Base-by-base conservation (phyloP, 2,113 vertebrate genomes). In the Nothocercus julius region DNA sequence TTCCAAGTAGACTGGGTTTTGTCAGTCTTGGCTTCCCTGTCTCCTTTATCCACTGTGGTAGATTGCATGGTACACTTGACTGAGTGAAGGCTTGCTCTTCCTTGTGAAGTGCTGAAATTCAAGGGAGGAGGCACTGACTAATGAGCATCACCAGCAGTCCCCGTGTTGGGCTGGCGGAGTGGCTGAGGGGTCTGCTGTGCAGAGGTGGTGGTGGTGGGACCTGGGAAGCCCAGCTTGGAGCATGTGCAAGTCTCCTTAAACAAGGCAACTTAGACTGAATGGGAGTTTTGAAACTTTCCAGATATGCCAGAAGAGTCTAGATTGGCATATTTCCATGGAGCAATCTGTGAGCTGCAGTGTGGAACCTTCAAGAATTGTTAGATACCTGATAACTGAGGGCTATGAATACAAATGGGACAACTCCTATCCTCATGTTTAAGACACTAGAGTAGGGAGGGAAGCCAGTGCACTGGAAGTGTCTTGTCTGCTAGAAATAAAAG, bases 401-500 rank as follows among this genome's bases (percentile, higher is more conserved):
- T 63, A 5, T 22, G 49, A 12, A 3, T 7, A 70, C 10, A 6
- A 28, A 34, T 11, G 22, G 32, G 7, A 24, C 25, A 21, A 1
- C 6, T 47, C 20, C 47, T 49, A 6, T 9, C 19, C 15, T 32
- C 10, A 4, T 20, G 14, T 24, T 76, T 38, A 11, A 69, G 28
- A 21, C 28, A 12, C 20, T 47, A 38, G 34, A 38, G 34, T 40
- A 62, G 42, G 45, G 32, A 61, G 22, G 9, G 9, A 12, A 8
- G 8, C 68, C 27, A 7, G 2, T 16, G n/a, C 4, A 3, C 14
- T 42, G 1, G 1, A 45, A 7, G 4, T n/a, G 1, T 13, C 28
- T 47, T 38, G 8, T 21, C 11, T 42, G 22, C 20, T 74, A 17
- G 20, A 25, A 11, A 9, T 69, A 24, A 30, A 59, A 32, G 9